These are phyloP conservation scores for Sepioteuthis lessoniana DNA, from an alignment of 2,888 invertebrate species.

Conservation along the genomic window DNA sequence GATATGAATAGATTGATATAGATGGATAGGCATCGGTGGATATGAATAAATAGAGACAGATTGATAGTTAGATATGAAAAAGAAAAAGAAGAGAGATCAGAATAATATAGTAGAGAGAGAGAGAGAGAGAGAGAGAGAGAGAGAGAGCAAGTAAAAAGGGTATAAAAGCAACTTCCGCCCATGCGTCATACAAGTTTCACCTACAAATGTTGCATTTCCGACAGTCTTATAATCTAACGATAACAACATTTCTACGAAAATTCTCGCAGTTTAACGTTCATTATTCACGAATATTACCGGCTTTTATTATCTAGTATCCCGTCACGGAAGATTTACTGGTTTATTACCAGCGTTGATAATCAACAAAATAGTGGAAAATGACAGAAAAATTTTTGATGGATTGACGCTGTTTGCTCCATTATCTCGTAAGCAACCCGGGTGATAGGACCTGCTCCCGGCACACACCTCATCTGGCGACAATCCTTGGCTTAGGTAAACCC, in stretches of 20 bases:
- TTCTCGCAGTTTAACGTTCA: background rate
- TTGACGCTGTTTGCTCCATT: background rate
- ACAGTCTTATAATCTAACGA: background rate
- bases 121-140: no score
- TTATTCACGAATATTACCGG: background rate
- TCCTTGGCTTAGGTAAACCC: slow-evolving; percentile 53
- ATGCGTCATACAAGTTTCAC: background rate
- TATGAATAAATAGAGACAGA: no score
- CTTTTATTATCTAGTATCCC: no score
- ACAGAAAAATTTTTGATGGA: background rate
- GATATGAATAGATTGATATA: no score
- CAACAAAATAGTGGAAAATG: background rate
- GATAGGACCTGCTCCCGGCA: slow-evolving; percentile 44
- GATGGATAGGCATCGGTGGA: no score
- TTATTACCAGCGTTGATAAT: background rate
- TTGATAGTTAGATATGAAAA: no score
- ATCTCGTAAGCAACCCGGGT: background rate
- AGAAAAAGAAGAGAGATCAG: no score
- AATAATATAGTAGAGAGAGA: no score
- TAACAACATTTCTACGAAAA: background rate
- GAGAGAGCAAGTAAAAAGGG: no score
- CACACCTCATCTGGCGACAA: slow-evolving; percentile 52
- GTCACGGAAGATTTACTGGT: background rate
- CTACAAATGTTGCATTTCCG: background rate
- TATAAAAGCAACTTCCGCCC: background rate